Base-by-base conservation (phyloP, 2,797 vertebrate genomes). In the Lateolabrax maculatus region DNA sequence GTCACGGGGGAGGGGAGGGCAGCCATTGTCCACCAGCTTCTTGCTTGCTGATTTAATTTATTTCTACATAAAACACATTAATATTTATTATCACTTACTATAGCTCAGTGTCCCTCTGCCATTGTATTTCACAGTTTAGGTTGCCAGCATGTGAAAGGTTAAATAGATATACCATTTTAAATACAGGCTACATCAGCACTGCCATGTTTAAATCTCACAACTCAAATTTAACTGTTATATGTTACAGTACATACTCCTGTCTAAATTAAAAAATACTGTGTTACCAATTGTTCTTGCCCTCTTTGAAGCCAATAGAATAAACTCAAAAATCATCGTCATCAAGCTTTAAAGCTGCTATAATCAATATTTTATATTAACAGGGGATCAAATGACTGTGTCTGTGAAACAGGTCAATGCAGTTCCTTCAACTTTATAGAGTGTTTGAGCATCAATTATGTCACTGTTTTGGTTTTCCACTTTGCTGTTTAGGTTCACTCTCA, bases 1-100 rank as follows among this genome's bases (percentile, higher is more conserved):
- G 39, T 69, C 48, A 52, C 16, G 68, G 84, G 79, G 84, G 70
- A 78, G 23, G 81, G 72, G 69, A 64, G 51, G 13, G 49, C 31
- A 49, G 65, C 46, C 34, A 73, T 83, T 84, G 71, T 82, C 34
- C 55, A 79, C 64, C 39, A 69, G 34, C 56, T 46, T 63, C n/a
- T 72, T 75, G 12, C 19, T 56, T 64, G 34, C 18, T 83, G 36
- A 76, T n/a, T 29, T 70, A 6, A 65, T 51, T 64, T 43, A 34
- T 62, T 44, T 71, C 4, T 36, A 34, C 37, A 52, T 52, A 25
- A 63, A 61, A 62, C 39, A 52, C 39, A 34, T 34, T 55, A 2
- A 53, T 23, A 39, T 48, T 66, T 18, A 74, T 58, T 43, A 49
- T 36, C 15, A 56, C 23, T 29, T 31, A 25, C 19, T 61, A 43